Base-by-base conservation (phyloP, 1,140 invertebrate species). In the Drosophila obscura region DNA sequence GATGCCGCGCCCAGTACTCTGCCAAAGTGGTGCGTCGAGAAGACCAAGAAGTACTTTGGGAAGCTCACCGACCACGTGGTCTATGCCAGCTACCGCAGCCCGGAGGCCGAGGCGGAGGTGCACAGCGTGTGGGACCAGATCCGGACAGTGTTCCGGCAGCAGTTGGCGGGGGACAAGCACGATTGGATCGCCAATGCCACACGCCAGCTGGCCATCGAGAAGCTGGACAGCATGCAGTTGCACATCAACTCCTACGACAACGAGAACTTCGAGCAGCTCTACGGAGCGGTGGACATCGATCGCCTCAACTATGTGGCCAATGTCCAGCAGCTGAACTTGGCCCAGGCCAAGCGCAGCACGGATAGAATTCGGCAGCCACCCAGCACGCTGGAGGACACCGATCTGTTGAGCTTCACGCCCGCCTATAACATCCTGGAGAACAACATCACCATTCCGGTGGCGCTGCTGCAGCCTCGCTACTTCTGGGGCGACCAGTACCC, bases 171-270 rank as follows among this genome's bases (percentile, higher is more conserved):
- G 2, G 74, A 91, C 63, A 85, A 77, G 9, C 66, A 77, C 2
- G 76, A 85, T 50, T 91, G 89, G 89, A 91, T 91, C 5, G n/a
- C 61, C 0, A 80, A 89, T 11, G 26, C 13, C 4, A 91, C 89
- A 0, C 61, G 84, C 9, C 45, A 52, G 13, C 7, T 73, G 41
- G 89, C 89, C 46, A 63, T 91, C 8, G 61, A 80, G 22, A 91
- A 91, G 50, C 49, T 91, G 9, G 64, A 83, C 13, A 46, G 9
- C 0, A 91, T 91, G 89, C 43, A 73, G 13, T 61, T 91, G 8
- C 9, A 59, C 16, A 91, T 91, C 6, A 83, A 87, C 39, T 69
- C 84, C 16, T 80, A 91, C 41, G 84, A 91, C 22, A 45, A 59
- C 0, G 83, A 73, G 9, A 46, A 89, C 28, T 89, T 91, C 16